Percentiles rank a stretch among this genome's conserved stretches.
Evolutionary conservation across 2,888 invertebrate genomes (phyloP).

Genomic region (Abscondita cerata): DNA sequence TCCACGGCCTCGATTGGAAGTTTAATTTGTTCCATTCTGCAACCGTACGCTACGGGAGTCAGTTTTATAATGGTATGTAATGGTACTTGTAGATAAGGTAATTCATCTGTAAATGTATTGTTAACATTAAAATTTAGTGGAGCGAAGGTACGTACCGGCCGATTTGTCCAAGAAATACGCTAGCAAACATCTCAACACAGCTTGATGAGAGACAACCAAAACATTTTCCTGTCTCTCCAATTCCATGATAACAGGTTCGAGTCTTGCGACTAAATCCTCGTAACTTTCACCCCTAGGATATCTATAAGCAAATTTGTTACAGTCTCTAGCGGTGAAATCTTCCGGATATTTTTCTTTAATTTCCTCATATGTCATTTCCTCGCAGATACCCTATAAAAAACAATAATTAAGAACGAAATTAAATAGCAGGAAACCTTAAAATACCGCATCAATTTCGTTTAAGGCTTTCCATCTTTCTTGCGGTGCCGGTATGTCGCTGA

Average conservation of each 20-base stretch:
- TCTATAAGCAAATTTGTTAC: conserved; percentile 95
- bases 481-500: conserved; percentile 85
- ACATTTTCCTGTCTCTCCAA: conserved; percentile 96
- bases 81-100: conserved; percentile 90
- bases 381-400: conserved; percentile 89
- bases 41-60: conserved; percentile 98
- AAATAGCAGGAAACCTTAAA: conserved; percentile 37
- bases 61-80: conserved; percentile 95
- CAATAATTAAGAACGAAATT: conserved; percentile 12
- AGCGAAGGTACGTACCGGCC: conserved; percentile 67
- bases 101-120: conserved; percentile 69
- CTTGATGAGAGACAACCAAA: conserved; percentile 96
- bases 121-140: conserved; percentile 10
- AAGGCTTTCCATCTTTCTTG: conserved; percentile 99
- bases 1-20: conserved; percentile 94
- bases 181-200: conserved; percentile 91
- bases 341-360: conserved; percentile 94
- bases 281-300: conserved; percentile 95
- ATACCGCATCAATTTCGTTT: conserved; percentile 96
- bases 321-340: conserved; percentile 94
- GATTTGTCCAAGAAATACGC: conserved; percentile 98
- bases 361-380: conserved; percentile 99
- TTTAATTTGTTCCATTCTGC: conserved; percentile 92
- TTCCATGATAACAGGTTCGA: conserved; percentile 99
- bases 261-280: conserved; percentile 94